Evolutionary conservation across 2,888 invertebrate genomes (phyloP).

Genomic region (Thecocarcelia acutangulata): DNA sequence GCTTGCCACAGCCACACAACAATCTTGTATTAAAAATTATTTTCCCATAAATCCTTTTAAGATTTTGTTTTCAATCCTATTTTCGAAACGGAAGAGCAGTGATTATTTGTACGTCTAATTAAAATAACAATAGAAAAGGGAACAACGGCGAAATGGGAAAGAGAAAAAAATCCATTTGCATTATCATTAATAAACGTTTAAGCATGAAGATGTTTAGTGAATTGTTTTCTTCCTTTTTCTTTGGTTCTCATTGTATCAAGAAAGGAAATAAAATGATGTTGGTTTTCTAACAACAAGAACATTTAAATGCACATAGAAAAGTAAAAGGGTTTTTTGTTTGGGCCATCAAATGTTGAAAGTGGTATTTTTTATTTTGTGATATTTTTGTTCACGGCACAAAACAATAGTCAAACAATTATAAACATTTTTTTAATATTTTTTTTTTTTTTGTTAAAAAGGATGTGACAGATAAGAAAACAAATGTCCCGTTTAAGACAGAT

Average conservation of each 20-base stretch:
- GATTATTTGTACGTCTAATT: constrained; percentile 72
- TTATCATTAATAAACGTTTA: constrained; percentile 62
- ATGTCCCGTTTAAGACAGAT: constrained; percentile 55
- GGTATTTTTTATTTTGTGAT: constrained; percentile 19
- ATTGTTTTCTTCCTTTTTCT: constrained; percentile 42
- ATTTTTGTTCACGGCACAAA: constrained; percentile 52
- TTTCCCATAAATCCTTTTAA: constrained; percentile 53
- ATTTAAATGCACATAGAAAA: neutral
- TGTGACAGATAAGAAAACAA: constrained; percentile 66
- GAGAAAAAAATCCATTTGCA: constrained; percentile 67
- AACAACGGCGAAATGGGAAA: neutral
- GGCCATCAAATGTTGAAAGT: constrained; percentile 37
- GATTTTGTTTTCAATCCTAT: constrained; percentile 12
- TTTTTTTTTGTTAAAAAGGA: constrained; percentile 34
- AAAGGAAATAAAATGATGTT: constrained; percentile 46
- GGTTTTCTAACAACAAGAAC: constrained; percentile 21
- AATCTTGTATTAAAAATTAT: neutral
- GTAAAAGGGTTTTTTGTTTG: constrained; percentile 42
- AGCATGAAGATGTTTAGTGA: constrained; percentile 54
- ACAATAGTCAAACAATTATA: constrained; percentile 44
- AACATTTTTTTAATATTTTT: constrained; percentile 1
- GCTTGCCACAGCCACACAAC: constrained; percentile 43
- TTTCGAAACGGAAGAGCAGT: constrained; percentile 46
- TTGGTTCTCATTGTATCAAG: constrained; percentile 39
- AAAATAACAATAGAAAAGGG: constrained; percentile 71